Percentiles rank a stretch among this genome's conserved stretches.
phyloP scores from a whole-genome alignment of 2,797 vertebrate species.

The Pagetopsis macropterus region DNA sequence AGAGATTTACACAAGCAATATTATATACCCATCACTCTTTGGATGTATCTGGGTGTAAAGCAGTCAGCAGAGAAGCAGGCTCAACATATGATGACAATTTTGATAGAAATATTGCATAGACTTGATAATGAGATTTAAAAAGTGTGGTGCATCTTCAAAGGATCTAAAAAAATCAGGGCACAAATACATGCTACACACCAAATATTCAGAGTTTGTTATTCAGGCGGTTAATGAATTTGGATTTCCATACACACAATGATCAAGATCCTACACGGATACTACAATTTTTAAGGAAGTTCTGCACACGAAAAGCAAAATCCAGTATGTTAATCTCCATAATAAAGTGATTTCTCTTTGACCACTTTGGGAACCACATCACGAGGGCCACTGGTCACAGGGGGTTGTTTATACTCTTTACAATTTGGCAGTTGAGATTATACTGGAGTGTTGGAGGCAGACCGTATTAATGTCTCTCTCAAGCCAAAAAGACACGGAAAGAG shows the following conservation, averaged over 20 bases:
- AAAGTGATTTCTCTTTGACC: slow-evolving; percentile 29
- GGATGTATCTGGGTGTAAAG: slow-evolving; percentile 7
- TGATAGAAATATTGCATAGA: slow-evolving; percentile 20
- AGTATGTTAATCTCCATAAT: slow-evolving; percentile 1
- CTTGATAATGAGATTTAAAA: slow-evolving; percentile 36
- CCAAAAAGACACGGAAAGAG: slow-evolving; percentile 62
- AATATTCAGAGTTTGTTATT: slow-evolving; percentile 19
- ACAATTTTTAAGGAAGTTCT: slow-evolving; percentile 15
- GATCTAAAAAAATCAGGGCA: slow-evolving; percentile 25
- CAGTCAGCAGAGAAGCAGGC: neutral
- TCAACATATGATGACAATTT: slow-evolving; percentile 11
- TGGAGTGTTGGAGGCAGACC: slow-evolving; percentile 46
- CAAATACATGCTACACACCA: slow-evolving; percentile 15
- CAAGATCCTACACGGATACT: neutral
- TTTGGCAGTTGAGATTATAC: slow-evolving; percentile 71
- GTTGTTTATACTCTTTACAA: slow-evolving; percentile 52
- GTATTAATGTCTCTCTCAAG: slow-evolving; percentile 55
- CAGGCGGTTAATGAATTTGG: slow-evolving; percentile 3
- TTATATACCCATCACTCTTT: neutral
- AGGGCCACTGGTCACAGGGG: slow-evolving; percentile 57
- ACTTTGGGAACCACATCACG: slow-evolving; percentile 29
- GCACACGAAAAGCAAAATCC: slow-evolving; percentile 15
- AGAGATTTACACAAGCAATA: neutral
- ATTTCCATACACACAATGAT: slow-evolving; percentile 27
- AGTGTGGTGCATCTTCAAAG: slow-evolving; percentile 39